Evolutionary conservation across 1,140 invertebrate genomes (phyloP), one percentile per base, ranked within the genome.

Genomic region (Vanessa atalanta): DNA sequence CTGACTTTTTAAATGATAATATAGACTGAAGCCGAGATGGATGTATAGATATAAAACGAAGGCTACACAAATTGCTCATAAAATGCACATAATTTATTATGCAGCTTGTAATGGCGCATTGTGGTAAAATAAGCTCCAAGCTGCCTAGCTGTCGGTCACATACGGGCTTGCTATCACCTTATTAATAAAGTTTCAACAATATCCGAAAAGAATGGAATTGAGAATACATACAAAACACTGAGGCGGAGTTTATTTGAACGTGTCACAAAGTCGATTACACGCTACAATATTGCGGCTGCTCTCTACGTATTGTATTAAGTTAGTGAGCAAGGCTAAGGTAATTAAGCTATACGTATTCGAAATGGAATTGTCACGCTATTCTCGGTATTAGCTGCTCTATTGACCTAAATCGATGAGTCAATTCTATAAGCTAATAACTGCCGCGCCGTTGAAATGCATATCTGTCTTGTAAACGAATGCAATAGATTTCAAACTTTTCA

Each of bases 351-450:
- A 65, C 71, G 63, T 72, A 61, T 75, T 75, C 70, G 23, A 75
- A 75, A 75, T 66, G 65, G 72, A 78, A 71, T 72, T 78, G 73
- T 75, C 76, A 78, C 73, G 69, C 65, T 72, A 61, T 75, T 75
- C 70, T 75, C 65, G 69, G 65, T 78, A 69, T 72, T 75, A 78
- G 65, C 76, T 65, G 60, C 57, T 71, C 69, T 71, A 67, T 77
- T 77, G 69, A 78, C 72, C 73, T 65, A 78, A 71, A 75, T 75
- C 65, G 73, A 72, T 61, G 65, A 70, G 64, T 72, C 72, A 65
- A 69, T 75, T 68, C 70, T 75, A 64, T 75, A 64, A 70, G 61
- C 67, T 74, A 75, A 70, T 75, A 66, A 66, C 63, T 75, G 61
- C 16, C 61, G 67, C 51, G 50, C 61, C 61, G 63, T 48, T 57